These are phyloP conservation scores for Chrysotoxum bicinctum DNA, from an alignment of 2,888 invertebrate species.

Conservation along the genomic window DNA sequence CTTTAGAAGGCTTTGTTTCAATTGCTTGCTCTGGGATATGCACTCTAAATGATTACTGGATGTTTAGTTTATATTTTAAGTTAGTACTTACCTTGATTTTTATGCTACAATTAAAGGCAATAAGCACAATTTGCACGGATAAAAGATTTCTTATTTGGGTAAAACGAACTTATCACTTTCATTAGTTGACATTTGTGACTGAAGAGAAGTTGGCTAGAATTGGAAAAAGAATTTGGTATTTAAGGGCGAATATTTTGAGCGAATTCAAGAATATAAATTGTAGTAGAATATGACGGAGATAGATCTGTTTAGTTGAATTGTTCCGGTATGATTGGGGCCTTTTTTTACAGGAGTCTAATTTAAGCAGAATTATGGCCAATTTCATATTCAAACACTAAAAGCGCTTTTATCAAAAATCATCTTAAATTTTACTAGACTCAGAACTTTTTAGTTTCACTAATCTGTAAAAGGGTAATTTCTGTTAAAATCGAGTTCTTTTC, in stretches of 20 bases:
- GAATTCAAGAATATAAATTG: not conserved
- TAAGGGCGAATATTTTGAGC: not conserved
- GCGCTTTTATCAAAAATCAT: too few species aligned
- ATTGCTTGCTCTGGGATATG: not conserved
- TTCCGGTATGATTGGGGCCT: too few species aligned
- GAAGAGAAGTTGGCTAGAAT: conserved; percentile 45
- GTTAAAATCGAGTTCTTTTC: too few species aligned
- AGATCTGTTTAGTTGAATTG: not conserved
- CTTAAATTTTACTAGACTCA: too few species aligned
- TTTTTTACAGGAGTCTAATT: too few species aligned
- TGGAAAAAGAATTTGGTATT: not conserved
- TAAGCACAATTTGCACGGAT: conserved; percentile 45
- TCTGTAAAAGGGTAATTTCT: too few species aligned
- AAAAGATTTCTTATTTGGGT: conserved; percentile 41
- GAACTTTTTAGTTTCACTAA: too few species aligned
- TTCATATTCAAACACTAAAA: too few species aligned
- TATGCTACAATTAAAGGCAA: conserved; percentile 40
- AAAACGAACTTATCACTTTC: conserved; percentile 64
- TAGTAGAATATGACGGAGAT: not conserved
- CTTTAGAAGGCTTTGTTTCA: not conserved
- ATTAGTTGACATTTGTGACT: conserved; percentile 66
- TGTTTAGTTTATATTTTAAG: conserved; percentile 16
- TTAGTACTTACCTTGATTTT: conserved; percentile 45
- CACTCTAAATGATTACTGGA: not conserved
- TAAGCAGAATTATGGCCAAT: too few species aligned